Evolutionary conservation across 2,888 invertebrate genomes (phyloP).

Genomic region (Acutogordius australiensis): DNA sequence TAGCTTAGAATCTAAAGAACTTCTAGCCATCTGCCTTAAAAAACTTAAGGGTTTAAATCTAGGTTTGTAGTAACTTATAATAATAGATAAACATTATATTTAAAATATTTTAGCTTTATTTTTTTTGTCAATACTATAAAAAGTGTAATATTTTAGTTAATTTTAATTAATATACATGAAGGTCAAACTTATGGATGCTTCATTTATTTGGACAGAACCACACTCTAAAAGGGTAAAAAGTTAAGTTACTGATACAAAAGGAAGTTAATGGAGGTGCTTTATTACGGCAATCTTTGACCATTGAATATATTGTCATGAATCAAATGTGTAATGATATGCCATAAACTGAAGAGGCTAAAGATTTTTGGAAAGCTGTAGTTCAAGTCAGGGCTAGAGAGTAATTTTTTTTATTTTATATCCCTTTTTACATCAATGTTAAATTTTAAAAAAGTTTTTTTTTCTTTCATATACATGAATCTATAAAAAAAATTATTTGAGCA

Average conservation of each 20-base stretch:
- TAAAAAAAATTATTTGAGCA: too few relatives aligned
- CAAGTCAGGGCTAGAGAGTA: too few relatives aligned
- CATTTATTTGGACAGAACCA: constrained; percentile 93
- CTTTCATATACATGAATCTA: too few relatives aligned
- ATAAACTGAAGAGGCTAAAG: constrained; percentile 77
- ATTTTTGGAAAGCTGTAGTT: constrained; percentile 67
- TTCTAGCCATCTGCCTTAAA: constrained; percentile 48
- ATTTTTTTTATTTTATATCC: too few relatives aligned
- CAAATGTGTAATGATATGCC: constrained; percentile 95
- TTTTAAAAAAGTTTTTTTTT: too few relatives aligned
- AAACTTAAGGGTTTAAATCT: constrained; percentile 40
- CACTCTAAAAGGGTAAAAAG: constrained; percentile 82
- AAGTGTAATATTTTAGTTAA: too few relatives aligned
- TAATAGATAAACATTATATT: too few relatives aligned
- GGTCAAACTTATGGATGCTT: constrained; percentile 71
- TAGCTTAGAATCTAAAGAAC: constrained; percentile 27
- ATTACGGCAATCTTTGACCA: constrained; percentile 69
- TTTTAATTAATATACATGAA: constrained; percentile 19
- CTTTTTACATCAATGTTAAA: too few relatives aligned
- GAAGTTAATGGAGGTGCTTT: constrained; percentile 60
- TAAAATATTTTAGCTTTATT: too few relatives aligned
- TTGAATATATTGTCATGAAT: constrained; percentile 60
- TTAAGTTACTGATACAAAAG: constrained; percentile 65
- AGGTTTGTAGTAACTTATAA: not conserved
- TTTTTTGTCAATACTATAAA: too few relatives aligned